These are phyloP conservation scores for Ganaspis brasiliensis DNA, from an alignment of 2,888 invertebrate species.

Conservation along the genomic window DNA sequence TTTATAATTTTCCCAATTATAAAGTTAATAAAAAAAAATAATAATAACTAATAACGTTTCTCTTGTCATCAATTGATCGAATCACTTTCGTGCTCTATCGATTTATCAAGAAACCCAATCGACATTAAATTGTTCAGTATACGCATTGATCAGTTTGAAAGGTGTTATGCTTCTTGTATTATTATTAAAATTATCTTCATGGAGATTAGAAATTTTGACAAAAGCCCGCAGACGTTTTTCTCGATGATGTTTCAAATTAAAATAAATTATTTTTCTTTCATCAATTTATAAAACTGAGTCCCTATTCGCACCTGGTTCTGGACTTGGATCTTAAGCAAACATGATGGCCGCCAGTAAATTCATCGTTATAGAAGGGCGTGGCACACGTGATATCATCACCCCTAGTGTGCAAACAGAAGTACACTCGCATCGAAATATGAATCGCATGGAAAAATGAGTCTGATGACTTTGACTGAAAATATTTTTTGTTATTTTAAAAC, in stretches of 20 bases:
- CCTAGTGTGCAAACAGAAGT: conserved; percentile 40
- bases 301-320: conserved; percentile 65
- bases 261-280: conserved; percentile 50
- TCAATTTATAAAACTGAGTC: conserved; percentile 42
- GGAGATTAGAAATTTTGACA: background rate
- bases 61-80: background rate
- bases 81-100: conserved; percentile 11
- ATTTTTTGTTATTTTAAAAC: background rate
- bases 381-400: conserved; percentile 60
- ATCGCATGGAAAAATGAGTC: conserved; percentile 29
- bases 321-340: conserved; percentile 69
- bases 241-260: conserved; percentile 29
- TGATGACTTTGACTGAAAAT: background rate
- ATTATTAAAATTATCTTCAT: background rate
- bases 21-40: background rate
- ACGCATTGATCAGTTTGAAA: background rate
- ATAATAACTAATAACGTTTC: background rate
- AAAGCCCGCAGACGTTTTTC: background rate
- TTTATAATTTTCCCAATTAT: too few relatives aligned
- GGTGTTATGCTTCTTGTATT: conserved; percentile 1
- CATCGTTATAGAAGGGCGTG: conserved; percentile 69
- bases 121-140: conserved; percentile 2
- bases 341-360: conserved; percentile 68
- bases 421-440: conserved; percentile 42
- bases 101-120: background rate